A percentile compares a stretch with the other conserved stretches of the same genome.
Evolutionary conservation across 2,797 vertebrate genomes (phyloP).

Genomic region (Phyllotis vaccarum): DNA sequence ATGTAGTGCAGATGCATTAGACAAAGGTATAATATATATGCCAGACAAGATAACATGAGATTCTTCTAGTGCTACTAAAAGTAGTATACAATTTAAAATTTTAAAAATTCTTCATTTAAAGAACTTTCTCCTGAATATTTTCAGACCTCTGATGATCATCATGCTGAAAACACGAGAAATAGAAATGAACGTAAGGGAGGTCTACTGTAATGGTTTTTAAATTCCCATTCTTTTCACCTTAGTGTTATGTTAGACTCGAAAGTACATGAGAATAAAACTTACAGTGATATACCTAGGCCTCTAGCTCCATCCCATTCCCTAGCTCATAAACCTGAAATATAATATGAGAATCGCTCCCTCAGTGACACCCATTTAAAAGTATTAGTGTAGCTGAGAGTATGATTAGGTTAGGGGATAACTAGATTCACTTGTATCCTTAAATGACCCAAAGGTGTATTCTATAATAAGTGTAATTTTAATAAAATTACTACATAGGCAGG

Average conservation of each 20-base stretch:
- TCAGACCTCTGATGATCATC: not conserved
- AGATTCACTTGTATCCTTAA: not conserved
- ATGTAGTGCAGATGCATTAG: not conserved
- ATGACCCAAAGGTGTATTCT: constrained; percentile 51
- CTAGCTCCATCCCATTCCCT: not conserved
- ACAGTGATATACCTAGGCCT: not conserved
- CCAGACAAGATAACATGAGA: not conserved
- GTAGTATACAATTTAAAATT: not conserved
- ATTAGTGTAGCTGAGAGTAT: not conserved
- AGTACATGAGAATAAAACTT: not conserved
- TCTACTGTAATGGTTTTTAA: not conserved
- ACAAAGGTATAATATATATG: not conserved
- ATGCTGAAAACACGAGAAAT: not conserved
- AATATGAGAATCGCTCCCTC: constrained; percentile 20
- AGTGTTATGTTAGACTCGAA: not conserved
- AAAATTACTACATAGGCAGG: not conserved
- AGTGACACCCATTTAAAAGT: constrained; percentile 20
- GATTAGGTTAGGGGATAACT: constrained; percentile 8
- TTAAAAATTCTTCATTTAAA: not conserved
- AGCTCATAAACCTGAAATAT: constrained; percentile 25
- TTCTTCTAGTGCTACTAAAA: not conserved
- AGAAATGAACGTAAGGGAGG: not conserved
- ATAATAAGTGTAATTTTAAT: not conserved
- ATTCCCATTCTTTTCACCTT: not conserved
- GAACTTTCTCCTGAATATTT: not conserved